phyloP scores from a whole-genome alignment of 2,888 invertebrate species.

The Drosophila suboccidentalis region DNA sequence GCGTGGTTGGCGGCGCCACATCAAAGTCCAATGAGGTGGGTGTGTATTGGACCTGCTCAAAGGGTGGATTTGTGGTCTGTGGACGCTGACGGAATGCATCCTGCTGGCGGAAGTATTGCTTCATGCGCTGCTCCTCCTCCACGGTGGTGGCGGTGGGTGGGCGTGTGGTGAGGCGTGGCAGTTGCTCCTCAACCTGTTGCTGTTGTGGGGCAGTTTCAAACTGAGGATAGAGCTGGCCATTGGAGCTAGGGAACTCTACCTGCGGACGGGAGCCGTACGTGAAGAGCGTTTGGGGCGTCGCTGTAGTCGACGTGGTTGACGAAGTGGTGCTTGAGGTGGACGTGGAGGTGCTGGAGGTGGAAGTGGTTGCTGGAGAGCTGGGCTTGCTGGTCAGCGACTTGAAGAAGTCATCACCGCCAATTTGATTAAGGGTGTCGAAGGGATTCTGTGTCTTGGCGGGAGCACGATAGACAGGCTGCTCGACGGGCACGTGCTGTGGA shows the following conservation, averaged over 20 bases:
- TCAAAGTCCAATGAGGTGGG: slow-evolving; percentile 79
- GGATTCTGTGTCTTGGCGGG: slow-evolving; percentile 72
- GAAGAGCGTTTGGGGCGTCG: slow-evolving; percentile 74
- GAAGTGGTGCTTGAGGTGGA: slow-evolving; percentile 86
- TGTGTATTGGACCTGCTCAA: slow-evolving; percentile 83
- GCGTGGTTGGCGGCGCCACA: slow-evolving; percentile 60
- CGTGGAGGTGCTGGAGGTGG: slow-evolving; percentile 83
- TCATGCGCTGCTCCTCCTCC: slow-evolving; percentile 84
- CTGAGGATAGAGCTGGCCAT: slow-evolving; percentile 82
- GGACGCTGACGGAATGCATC: slow-evolving; percentile 84
- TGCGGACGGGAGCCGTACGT: slow-evolving; percentile 80
- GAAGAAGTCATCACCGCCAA: slow-evolving; percentile 84
- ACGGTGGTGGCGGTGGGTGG: slow-evolving; percentile 71
- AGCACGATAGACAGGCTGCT: slow-evolving; percentile 73
- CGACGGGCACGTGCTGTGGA: slow-evolving; percentile 73
- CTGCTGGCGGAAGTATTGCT: slow-evolving; percentile 85
- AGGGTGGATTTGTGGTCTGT: slow-evolving; percentile 72
- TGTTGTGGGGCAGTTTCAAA: slow-evolving; percentile 51
- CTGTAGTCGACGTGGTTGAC: slow-evolving; percentile 85
- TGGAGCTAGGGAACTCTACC: slow-evolving; percentile 80
- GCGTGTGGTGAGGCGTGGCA: slow-evolving; percentile 75
- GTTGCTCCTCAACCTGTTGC: slow-evolving; percentile 52
- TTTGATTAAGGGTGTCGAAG: slow-evolving; percentile 83
- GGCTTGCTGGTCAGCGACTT: slow-evolving; percentile 55
- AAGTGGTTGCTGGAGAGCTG: slow-evolving; percentile 74